phyloP scores from a whole-genome alignment of 1,140 invertebrate genomes.

The Neoseiulus cucumeris region DNA sequence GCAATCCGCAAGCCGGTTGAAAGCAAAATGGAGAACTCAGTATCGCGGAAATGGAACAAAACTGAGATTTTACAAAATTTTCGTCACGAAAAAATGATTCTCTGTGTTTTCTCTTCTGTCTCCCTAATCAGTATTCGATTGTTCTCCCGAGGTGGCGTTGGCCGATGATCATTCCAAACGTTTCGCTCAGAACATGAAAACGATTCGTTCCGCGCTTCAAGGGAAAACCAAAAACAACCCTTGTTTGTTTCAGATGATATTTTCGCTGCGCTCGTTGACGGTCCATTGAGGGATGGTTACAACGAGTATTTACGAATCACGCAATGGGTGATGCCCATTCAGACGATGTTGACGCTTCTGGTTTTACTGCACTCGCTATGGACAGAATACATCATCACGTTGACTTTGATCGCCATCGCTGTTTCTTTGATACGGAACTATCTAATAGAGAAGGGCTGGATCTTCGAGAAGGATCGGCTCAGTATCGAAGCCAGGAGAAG shows the following conservation, averaged over 20 bases:
- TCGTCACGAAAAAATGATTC: too few species aligned
- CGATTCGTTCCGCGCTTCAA: too few species aligned
- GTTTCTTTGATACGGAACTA: conserved; percentile 9
- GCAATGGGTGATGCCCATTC: background rate
- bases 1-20: too few species aligned
- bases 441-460: background rate
- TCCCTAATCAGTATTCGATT: too few species aligned
- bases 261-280: background rate
- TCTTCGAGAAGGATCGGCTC: background rate
- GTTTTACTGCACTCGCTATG: background rate
- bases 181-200: too few species aligned
- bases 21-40: too few species aligned
- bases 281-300: background rate
- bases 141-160: too few species aligned
- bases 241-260: background rate
- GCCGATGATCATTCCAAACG: too few species aligned
- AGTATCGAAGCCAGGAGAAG: background rate
- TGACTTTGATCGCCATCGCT: background rate
- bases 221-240: too few species aligned
- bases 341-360: background rate
- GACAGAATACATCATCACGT: background rate
- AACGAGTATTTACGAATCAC: background rate
- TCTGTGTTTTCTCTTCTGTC: too few species aligned
- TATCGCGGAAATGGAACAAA: too few species aligned
- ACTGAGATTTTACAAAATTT: too few species aligned